Conservation (phyloP, 2,113 vertebrate genomes). For the cattle (Bos taurus) region ARS-UCD2.0 NC_037344.1:21153001-21153500, state of each 20-base stretch:
- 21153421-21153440: neutral
- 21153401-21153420: neutral
- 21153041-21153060: neutral
- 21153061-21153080: neutral
- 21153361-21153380: neutral
- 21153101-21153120: neutral
- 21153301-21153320: neutral
- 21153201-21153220: neutral
- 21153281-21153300: neutral
- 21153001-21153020: neutral
- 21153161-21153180: neutral
- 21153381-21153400: neutral
- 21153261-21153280: neutral
- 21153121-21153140: neutral
- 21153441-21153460: neutral
- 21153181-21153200: fast-evolving
- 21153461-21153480: neutral
- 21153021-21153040: neutral
- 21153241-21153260: neutral
- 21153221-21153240: neutral
- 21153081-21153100: neutral
- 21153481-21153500: neutral
- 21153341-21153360: too few species aligned
- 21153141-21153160: neutral
- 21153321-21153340: neutral